phyloP scores from a whole-genome alignment of 1,140 invertebrate species.

The Orchesella cincta region DNA sequence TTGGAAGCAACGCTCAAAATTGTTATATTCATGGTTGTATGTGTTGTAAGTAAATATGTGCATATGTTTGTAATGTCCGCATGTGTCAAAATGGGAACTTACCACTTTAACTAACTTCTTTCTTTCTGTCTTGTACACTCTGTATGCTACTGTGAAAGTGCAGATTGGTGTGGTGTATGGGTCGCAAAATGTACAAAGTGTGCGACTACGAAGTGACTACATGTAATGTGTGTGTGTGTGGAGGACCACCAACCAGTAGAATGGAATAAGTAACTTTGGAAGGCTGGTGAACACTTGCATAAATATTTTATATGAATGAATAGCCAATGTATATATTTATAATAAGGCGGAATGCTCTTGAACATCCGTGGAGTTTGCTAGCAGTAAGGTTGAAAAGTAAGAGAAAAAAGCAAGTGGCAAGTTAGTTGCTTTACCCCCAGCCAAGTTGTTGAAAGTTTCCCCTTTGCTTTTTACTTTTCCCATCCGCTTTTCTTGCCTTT shows the following conservation, averaged over 20 bases:
- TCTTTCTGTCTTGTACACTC: background rate
- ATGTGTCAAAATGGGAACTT: conserved; percentile 19
- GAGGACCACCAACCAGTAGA: conserved; percentile 19
- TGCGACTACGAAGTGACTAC: too few relatives aligned
- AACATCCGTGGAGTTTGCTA: background rate
- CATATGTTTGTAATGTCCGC: background rate
- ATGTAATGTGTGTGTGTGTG: too few relatives aligned
- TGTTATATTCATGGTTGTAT: too few relatives aligned
- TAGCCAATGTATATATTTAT: background rate
- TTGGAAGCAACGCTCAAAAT: too few relatives aligned
- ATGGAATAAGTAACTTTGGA: background rate
- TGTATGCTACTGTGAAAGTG: background rate
- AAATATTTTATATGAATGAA: background rate
- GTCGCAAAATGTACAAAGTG: background rate
- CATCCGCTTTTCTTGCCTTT: background rate
- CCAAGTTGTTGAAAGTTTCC: conserved; percentile 22
- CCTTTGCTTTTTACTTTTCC: conserved; percentile 15
- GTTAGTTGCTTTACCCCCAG: conserved; percentile 25
- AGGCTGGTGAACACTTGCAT: background rate
- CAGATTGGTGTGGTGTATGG: background rate
- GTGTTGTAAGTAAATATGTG: too few relatives aligned
- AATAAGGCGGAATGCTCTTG: background rate
- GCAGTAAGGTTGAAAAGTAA: too few relatives aligned
- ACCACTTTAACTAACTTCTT: conserved; percentile 12
- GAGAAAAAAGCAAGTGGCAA: conserved; percentile 19